Evolutionary conservation across 2,797 vertebrate species (phyloP), one percentile per base, ranked within the genome.

Genomic region (Danio tinwini): DNA sequence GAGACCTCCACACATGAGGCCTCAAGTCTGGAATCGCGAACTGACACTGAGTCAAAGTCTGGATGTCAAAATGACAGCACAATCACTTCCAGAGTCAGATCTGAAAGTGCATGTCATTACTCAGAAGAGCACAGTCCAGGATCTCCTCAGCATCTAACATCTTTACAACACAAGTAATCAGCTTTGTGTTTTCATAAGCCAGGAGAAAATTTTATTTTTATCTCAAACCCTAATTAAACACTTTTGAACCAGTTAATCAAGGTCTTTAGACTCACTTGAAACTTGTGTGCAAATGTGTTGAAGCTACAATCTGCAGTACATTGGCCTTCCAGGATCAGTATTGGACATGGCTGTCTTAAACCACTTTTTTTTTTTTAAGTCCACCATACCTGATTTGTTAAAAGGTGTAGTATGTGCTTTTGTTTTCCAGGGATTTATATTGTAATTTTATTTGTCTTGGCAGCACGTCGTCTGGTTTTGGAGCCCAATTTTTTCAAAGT

Each of bases 21-120:
- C 14, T 82, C 76, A 19, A 11, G 70, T 17, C 76, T 88, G 17
- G 89, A 78, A 39, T 81, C 85, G 3, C 92, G 88, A 90, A 90
- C 74, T 79, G 87, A 82, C 81, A 90, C 85, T 68, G 73, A 76
- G 76, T 86, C 80, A 11, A 76, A 81, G 55, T 53, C 47, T 47
- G 69, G 39, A 56, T 37, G 44, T 14, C 61, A 71, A 17, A 88
- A 91, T 81, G 85, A 86, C 44, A 85, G 91, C 82, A 92, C 85
- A 50, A 90, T 89, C 21, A 80, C 90, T 10, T 95, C 93, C 37
- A 50, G 81, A 37, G 67, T 42, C 0, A 14, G 70, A 85, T 88
- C 90, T 74, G 95, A 95, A 67, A 84, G 86, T 16, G 76, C 92
- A 86, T 37, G 77, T 84, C 76, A 78, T 17, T 9, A 37, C 63